Percentiles rank a stretch among this genome's conserved stretches.
These are phyloP conservation scores for Tetrao urogallus DNA, from an alignment of 2,113 vertebrate species.

Conservation along the genomic window DNA sequence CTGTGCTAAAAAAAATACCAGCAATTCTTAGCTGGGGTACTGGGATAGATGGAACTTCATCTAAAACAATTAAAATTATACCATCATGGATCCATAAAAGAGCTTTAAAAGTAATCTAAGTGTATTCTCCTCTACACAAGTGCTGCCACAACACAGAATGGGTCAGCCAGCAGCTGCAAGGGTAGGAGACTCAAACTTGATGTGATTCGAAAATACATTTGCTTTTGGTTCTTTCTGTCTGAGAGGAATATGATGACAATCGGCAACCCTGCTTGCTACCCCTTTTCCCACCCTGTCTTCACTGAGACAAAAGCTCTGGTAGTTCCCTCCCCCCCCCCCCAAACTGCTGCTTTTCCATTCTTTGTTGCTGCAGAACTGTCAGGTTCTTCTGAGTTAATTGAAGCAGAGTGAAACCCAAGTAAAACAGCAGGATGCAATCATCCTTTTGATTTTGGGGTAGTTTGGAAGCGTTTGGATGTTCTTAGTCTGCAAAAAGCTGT, in stretches of 20 bases:
- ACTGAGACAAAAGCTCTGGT: background rate
- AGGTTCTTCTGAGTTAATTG: constrained; percentile 10
- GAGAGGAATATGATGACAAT: background rate
- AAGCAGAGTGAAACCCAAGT: background rate
- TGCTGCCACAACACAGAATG: background rate
- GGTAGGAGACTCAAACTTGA: background rate
- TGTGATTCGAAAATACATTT: background rate
- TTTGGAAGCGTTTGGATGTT: background rate
- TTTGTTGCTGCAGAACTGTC: background rate
- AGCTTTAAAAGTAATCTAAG: background rate
- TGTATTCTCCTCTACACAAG: background rate
- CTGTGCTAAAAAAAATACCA: background rate
- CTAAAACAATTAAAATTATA: background rate
- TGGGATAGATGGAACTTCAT: background rate
- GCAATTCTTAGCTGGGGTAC: background rate
- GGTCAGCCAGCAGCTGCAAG: background rate
- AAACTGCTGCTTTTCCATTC: background rate
- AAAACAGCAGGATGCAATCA: background rate
- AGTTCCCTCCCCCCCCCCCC: fast-evolving
- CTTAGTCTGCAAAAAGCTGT: background rate
- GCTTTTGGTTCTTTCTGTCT: background rate
- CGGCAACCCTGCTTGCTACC: background rate
- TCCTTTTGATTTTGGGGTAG: background rate
- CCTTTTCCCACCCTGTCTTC: background rate
- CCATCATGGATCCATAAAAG: background rate